phyloP scores from a whole-genome alignment of 2,113 vertebrate species.

The Prionailurus viverrinus region DNA sequence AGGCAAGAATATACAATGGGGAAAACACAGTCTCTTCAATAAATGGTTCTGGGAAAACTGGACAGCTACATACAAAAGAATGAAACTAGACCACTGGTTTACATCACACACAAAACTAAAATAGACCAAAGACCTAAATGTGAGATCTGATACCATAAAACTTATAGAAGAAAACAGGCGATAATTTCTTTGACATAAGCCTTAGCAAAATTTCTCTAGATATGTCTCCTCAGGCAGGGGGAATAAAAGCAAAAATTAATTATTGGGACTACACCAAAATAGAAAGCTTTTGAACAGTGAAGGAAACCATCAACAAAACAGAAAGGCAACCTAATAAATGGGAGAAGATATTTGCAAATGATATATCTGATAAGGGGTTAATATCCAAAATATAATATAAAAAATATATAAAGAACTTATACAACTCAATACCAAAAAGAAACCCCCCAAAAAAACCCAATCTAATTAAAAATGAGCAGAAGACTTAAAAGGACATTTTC shows the following conservation, averaged over 20 bases:
- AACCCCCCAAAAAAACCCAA: not conserved
- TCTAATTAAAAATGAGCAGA: not conserved
- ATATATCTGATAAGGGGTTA: not conserved
- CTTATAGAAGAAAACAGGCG: not conserved
- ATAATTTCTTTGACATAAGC: not conserved
- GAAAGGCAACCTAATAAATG: not conserved
- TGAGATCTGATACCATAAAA: not conserved
- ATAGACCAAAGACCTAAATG: not conserved
- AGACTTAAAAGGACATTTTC: not conserved
- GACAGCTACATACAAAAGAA: not conserved
- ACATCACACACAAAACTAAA: not conserved
- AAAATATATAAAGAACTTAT: not conserved
- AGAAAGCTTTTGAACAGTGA: not conserved
- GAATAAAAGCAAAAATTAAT: not conserved
- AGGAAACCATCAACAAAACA: not conserved
- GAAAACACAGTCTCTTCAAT: not conserved
- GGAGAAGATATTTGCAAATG: not conserved
- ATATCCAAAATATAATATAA: not conserved
- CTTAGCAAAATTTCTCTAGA: not conserved
- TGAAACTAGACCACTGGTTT: not conserved
- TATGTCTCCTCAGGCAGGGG: not conserved
- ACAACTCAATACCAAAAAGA: not conserved
- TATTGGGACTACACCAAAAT: not conserved
- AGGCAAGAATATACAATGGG: not conserved
- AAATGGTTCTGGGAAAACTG: not conserved